A percentile compares a stretch with the other conserved stretches of the same genome.
Evolutionary conservation across 2,888 invertebrate genomes (phyloP).

Genomic region (Orchesellides sinensis): DNA sequence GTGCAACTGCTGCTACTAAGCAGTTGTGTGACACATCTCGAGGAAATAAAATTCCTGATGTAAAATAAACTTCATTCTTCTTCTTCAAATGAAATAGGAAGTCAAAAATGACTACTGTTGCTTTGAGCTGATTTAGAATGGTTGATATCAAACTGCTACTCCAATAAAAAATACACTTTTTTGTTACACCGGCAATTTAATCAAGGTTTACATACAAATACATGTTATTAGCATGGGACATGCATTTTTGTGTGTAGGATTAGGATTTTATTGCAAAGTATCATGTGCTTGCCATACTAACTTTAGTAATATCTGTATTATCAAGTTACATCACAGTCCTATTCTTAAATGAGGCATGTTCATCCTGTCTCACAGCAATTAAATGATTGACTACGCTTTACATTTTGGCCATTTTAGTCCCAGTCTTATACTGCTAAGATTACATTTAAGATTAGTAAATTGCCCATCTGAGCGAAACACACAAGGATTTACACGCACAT

Average conservation of each 20-base stretch:
- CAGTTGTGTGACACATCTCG: conserved; percentile 10
- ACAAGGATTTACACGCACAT: not conserved
- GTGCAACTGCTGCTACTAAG: not conserved
- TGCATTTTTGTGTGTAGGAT: not conserved
- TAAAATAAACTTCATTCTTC: too few species aligned
- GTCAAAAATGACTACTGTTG: not conserved
- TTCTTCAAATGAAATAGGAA: conserved; percentile 22
- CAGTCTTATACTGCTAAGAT: not conserved
- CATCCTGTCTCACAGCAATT: conserved; percentile 29
- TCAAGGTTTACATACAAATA: too few species aligned
- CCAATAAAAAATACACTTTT: not conserved
- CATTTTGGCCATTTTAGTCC: not conserved
- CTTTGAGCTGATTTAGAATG: not conserved
- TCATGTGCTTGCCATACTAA: too few species aligned
- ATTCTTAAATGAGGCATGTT: conserved; percentile 39
- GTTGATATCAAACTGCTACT: conserved; percentile 7
- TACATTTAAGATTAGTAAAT: not conserved
- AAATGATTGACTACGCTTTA: conserved; percentile 40
- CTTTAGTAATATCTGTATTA: not conserved
- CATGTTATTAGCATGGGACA: not conserved
- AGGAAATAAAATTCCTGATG: conserved; percentile 3
- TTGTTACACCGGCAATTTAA: not conserved
- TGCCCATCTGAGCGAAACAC: not conserved
- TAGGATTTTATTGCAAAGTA: too few species aligned
- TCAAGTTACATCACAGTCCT: not conserved